Percentiles rank a stretch among this genome's conserved stretches.
These are phyloP conservation scores for Cavia porcellus DNA, from an alignment of 2,113 vertebrate species.

Conservation along the genomic window DNA sequence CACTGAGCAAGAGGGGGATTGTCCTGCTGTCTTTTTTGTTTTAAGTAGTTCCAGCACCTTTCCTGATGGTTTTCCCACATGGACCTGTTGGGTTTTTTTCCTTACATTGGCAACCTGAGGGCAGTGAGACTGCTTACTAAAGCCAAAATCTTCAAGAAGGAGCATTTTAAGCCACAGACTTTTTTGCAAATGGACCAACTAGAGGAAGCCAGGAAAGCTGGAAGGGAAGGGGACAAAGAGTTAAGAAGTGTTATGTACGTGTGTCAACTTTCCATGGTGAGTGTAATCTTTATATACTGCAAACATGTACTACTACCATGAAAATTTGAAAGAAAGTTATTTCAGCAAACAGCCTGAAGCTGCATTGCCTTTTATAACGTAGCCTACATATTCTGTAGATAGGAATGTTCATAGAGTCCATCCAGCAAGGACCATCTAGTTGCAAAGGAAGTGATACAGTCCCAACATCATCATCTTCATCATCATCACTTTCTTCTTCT, in stretches of 20 bases:
- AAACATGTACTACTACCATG: neutral
- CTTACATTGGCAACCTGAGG: neutral
- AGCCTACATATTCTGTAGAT: neutral
- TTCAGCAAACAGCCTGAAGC: neutral
- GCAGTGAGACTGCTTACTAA: neutral
- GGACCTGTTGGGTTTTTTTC: neutral
- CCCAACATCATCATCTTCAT: neutral
- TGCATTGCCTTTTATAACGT: neutral
- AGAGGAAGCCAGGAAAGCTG: neutral
- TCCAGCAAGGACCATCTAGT: neutral
- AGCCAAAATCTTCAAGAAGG: neutral
- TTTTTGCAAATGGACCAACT: neutral
- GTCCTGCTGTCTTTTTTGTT: neutral
- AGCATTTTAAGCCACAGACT: neutral
- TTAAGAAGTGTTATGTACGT: neutral
- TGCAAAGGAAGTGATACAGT: neutral
- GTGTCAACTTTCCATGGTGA: neutral
- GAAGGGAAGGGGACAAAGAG: neutral
- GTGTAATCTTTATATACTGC: neutral
- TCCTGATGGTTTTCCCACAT: neutral
- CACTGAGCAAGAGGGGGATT: neutral
- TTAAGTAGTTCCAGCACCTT: neutral
- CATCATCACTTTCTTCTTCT: too few species aligned
- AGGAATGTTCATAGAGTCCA: neutral
- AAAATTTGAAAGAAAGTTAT: neutral